Conservation (phyloP, 2,888 invertebrate genomes). For the Oithona nana region DNA sequence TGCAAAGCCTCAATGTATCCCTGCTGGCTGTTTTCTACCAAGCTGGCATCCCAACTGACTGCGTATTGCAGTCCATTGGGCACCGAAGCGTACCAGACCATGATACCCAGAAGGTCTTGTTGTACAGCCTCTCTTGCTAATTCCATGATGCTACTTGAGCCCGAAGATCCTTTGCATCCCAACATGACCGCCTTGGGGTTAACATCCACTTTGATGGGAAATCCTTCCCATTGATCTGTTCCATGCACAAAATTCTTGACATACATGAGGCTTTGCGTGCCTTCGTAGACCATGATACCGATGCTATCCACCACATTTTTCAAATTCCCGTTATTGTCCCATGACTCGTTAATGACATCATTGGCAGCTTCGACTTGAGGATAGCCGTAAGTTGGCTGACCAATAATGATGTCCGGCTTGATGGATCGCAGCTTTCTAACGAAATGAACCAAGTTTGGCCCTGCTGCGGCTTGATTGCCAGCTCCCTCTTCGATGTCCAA, state of each 20-base stretch:
- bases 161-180: background rate
- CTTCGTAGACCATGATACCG: conserved; percentile 12
- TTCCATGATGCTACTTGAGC: background rate
- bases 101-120: background rate
- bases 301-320: background rate
- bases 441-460: conserved; percentile 11
- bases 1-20: conserved; percentile 6
- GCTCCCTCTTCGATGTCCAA: conserved; percentile 14
- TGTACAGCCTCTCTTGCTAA: background rate
- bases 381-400: conserved; percentile 13
- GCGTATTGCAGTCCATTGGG: background rate
- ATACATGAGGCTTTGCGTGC: conserved; percentile 4
- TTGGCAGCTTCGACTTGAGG: conserved; percentile 9
- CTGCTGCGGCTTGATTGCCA: background rate
- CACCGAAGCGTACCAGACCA: conserved; percentile 11
- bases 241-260: conserved; percentile 9
- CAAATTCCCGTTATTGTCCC: background rate
- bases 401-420: conserved; percentile 4
- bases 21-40: background rate
- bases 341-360: conserved; percentile 10
- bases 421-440: background rate
- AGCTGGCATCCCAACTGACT: conserved; percentile 6
- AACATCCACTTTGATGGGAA: conserved; percentile 8
- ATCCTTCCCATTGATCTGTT: conserved; percentile 7
- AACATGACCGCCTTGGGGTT: background rate